These are phyloP conservation scores for Oasisia sp. DNA, from an alignment of 2,888 invertebrate species.

Conservation along the genomic window DNA sequence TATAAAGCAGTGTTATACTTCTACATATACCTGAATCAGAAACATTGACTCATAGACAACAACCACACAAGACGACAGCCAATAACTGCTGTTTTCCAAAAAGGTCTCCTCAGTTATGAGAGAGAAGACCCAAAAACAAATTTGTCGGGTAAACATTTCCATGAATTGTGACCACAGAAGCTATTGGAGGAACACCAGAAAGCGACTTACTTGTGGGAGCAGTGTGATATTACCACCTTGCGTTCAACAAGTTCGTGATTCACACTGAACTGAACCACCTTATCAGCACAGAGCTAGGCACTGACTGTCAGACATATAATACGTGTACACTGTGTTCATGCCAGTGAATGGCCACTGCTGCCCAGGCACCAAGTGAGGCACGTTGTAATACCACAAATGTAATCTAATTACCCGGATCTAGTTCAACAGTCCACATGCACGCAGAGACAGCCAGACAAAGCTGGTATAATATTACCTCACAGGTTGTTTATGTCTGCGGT, in stretches of 20 bases:
- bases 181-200: not conserved
- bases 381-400: not conserved
- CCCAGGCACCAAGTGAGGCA: not conserved
- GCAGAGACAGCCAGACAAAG: not conserved
- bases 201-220: not conserved
- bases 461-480: not conserved
- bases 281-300: not conserved
- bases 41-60: not conserved
- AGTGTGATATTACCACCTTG: not conserved
- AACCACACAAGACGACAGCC: not conserved
- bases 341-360: not conserved
- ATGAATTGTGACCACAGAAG: not conserved
- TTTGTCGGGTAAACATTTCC: not conserved
- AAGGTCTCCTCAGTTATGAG: not conserved
- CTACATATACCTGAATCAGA: too few relatives aligned
- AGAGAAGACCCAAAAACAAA: not conserved
- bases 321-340: not conserved
- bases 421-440: not conserved
- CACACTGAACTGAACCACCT: not conserved
- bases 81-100: not conserved
- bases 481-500: not conserved
- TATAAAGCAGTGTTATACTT: too few relatives aligned
- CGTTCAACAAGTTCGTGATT: not conserved
- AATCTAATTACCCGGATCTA: not conserved
- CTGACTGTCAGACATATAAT: not conserved